Conservation (phyloP, 2,888 invertebrate genomes). For the Polia nebulosa region DNA sequence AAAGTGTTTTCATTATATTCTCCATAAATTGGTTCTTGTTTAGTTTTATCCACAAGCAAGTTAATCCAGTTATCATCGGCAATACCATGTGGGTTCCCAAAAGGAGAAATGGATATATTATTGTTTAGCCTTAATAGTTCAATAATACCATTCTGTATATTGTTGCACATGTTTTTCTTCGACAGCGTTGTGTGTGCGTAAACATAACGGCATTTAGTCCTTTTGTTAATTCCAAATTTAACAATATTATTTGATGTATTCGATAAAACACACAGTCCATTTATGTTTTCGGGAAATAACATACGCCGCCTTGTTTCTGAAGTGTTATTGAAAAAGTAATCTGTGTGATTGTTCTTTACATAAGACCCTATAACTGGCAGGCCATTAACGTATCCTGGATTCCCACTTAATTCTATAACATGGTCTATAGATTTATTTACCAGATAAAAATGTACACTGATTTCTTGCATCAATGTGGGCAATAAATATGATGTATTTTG, state of each 20-base stretch:
- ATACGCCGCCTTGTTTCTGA: slow-evolving; percentile 64
- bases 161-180: slow-evolving; percentile 75
- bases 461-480: slow-evolving; percentile 78
- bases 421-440: slow-evolving; percentile 75
- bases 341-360: slow-evolving; percentile 76
- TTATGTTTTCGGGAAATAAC: slow-evolving; percentile 79
- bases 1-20: slow-evolving; percentile 71
- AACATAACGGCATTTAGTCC: slow-evolving; percentile 83
- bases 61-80: slow-evolving; percentile 80
- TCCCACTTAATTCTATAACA: slow-evolving; percentile 92
- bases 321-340: slow-evolving; percentile 77
- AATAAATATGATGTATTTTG: slow-evolving; percentile 70
- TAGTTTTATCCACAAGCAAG: slow-evolving; percentile 61
- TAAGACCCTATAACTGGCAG: slow-evolving; percentile 91
- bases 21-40: slow-evolving; percentile 73
- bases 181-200: slow-evolving; percentile 56
- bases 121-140: slow-evolving; percentile 69
- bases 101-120: slow-evolving; percentile 77
- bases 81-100: slow-evolving; percentile 79
- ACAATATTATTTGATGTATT: slow-evolving; percentile 78
- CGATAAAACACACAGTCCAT: slow-evolving; percentile 84
- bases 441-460: slow-evolving; percentile 79
- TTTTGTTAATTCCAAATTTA: slow-evolving; percentile 88
- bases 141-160: slow-evolving; percentile 76
- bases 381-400: slow-evolving; percentile 94